Evolutionary conservation across 2,888 invertebrate species (phyloP).

Genomic region (Cynaeus angustus): DNA sequence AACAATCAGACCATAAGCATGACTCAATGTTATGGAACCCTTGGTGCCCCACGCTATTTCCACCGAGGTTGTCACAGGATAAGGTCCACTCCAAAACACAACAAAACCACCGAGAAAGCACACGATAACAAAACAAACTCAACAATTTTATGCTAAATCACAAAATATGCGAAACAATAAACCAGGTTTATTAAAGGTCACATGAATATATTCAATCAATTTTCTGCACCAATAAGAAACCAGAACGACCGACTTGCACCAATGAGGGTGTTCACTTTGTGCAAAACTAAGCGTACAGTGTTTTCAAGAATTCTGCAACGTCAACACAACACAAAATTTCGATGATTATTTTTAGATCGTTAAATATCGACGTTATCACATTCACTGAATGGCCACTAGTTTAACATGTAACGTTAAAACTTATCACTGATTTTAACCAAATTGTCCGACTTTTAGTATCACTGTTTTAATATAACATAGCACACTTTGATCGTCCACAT

Average conservation of each 20-base stretch:
- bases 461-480: conserved; percentile 35
- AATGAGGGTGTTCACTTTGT: conserved; percentile 56
- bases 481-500: conserved; percentile 41
- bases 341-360: conserved; percentile 38
- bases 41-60: conserved; percentile 33
- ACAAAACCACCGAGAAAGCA: conserved; percentile 8
- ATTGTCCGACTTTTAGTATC: conserved; percentile 12
- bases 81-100: conserved; percentile 11
- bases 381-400: conserved; percentile 17
- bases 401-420: not conserved
- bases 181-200: conserved; percentile 64
- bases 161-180: conserved; percentile 57
- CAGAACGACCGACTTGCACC: conserved; percentile 53
- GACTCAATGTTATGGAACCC: conserved; percentile 46
- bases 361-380: conserved; percentile 30
- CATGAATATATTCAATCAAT: conserved; percentile 65
- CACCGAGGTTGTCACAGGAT: conserved; percentile 33
- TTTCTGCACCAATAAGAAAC: conserved; percentile 57
- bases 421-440: conserved; percentile 9
- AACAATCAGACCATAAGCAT: conserved; percentile 45
- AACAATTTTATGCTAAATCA: conserved; percentile 49
- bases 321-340: conserved; percentile 51
- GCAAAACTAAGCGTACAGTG: conserved; percentile 59
- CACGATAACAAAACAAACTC: conserved; percentile 29
- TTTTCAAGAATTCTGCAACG: conserved; percentile 57